Evolutionary conservation across 2,888 invertebrate genomes (phyloP).

Genomic region (Spicauda simplicius): DNA sequence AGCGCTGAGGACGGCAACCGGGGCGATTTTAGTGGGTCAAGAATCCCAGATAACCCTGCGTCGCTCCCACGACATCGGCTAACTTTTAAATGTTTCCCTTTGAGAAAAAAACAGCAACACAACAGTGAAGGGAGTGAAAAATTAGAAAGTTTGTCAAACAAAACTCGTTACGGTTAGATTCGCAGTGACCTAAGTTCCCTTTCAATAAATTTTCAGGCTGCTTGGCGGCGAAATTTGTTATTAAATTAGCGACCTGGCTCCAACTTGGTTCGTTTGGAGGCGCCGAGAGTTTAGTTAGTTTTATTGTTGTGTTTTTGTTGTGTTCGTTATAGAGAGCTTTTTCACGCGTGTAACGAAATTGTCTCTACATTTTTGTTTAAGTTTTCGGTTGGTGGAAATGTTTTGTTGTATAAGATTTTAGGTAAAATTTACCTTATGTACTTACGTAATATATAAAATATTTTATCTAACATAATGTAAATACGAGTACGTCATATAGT

Average conservation of each 20-base stretch:
- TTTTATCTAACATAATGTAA: too few relatives aligned
- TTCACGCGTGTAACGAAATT: slow-evolving; percentile 5
- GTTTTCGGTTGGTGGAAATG: background rate
- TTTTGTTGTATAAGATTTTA: too few relatives aligned
- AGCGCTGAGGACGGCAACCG: too few relatives aligned
- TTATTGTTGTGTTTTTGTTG: slow-evolving; percentile 27
- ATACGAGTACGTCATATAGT: too few relatives aligned
- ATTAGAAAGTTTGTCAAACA: slow-evolving; percentile 21
- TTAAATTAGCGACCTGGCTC: slow-evolving; percentile 24
- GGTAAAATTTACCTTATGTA: too few relatives aligned
- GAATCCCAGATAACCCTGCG: too few relatives aligned
- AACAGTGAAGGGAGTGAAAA: slow-evolving; percentile 9
- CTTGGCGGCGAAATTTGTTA: slow-evolving; percentile 18
- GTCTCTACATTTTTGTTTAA: background rate
- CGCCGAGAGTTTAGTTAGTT: slow-evolving; percentile 14
- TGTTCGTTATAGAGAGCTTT: background rate
- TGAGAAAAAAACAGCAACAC: slow-evolving; percentile 1
- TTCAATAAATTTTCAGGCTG: slow-evolving; percentile 29
- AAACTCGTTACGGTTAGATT: slow-evolving; percentile 18
- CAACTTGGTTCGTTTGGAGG: slow-evolving; percentile 17
- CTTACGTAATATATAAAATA: too few relatives aligned
- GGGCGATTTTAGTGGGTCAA: too few relatives aligned
- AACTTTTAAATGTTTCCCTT: too few relatives aligned
- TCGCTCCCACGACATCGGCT: too few relatives aligned
- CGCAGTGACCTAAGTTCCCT: slow-evolving; percentile 25